Conservation (phyloP, 1,140 invertebrate genomes). For the Sitophilus oryzae region DNA sequence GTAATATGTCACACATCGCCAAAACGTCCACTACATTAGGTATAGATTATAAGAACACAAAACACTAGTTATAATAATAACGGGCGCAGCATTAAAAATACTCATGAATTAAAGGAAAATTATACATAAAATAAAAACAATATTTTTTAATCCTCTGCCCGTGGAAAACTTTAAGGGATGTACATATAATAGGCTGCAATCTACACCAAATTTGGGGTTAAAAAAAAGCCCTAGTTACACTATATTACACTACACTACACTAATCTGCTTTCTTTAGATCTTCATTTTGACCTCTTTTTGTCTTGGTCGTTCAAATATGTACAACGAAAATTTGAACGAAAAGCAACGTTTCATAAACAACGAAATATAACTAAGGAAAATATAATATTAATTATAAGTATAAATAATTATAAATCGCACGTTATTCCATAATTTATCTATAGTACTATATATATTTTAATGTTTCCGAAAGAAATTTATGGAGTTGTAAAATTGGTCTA, state of each 20-base stretch:
- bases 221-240: neutral
- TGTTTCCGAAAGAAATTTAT: too few relatives aligned
- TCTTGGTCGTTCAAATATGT: constrained; percentile 22
- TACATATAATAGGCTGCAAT: constrained; percentile 1
- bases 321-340: constrained; percentile 31
- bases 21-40: constrained; percentile 45
- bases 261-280: constrained; percentile 1
- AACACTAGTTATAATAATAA: neutral
- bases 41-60: constrained; percentile 30
- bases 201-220: neutral
- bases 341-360: constrained; percentile 55
- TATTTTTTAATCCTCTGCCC: constrained; percentile 1
- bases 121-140: too few relatives aligned
- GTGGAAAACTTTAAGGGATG: neutral
- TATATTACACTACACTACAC: constrained; percentile 1
- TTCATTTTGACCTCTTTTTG: constrained; percentile 17
- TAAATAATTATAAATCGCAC: constrained; percentile 4
- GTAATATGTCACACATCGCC: constrained; percentile 41
- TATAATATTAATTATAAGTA: constrained; percentile 5
- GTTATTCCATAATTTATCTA: too few relatives aligned
- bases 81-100: neutral
- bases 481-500: too few relatives aligned
- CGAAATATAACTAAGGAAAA: constrained; percentile 39
- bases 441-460: too few relatives aligned
- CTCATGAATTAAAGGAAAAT: too few relatives aligned